Conservation (phyloP, 2,888 invertebrate genomes). For the Melanargia galathea region DNA sequence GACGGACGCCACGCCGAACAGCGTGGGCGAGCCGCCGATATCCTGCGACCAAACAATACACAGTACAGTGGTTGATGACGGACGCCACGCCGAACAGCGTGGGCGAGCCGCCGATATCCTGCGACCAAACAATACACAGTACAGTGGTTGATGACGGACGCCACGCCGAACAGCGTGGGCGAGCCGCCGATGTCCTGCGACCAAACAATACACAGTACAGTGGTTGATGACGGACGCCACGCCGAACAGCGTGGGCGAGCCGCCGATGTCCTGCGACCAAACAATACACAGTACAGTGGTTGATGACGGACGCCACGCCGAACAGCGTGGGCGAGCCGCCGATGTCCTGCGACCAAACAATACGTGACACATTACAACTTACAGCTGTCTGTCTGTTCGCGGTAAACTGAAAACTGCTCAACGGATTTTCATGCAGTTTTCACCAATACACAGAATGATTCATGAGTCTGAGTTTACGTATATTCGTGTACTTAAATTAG, state of each 20-base stretch:
- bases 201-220: no score
- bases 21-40: conserved; percentile 97
- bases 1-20: conserved; percentile 98
- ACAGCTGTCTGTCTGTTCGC: no score
- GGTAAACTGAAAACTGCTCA: no score
- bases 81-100: conserved; percentile 99
- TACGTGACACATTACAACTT: no score
- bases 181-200: conserved; percentile 96
- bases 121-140: no score
- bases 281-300: no score
- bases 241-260: conserved; percentile 98
- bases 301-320: conserved; percentile 98
- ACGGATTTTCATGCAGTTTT: no score
- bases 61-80: conserved; percentile 99
- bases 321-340: conserved; percentile 98
- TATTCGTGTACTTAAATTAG: no score
- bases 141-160: conserved; percentile 99
- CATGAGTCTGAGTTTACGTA: no score
- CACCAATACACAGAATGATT: no score
- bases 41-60: conserved; percentile 88
- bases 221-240: conserved; percentile 99
- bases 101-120: conserved; percentile 97
- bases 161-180: conserved; percentile 98
- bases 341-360: conserved; percentile 89
- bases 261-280: conserved; percentile 92